Conservation (phyloP, 1,140 invertebrate genomes). For the Papilio xuthus region DNA sequence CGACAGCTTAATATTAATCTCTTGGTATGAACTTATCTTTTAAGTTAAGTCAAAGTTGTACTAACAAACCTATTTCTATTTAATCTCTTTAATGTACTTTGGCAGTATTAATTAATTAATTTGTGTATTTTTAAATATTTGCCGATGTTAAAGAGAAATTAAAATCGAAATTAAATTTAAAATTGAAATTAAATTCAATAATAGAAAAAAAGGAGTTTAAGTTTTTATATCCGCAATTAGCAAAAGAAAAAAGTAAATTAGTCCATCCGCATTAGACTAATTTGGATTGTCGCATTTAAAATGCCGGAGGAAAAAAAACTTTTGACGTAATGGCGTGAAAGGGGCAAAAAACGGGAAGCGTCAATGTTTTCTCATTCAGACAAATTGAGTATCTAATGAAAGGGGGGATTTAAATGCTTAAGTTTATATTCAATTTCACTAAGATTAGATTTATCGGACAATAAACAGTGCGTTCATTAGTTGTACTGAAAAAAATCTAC, state of each 20-base stretch:
- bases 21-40: constrained; percentile 19
- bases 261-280: constrained; percentile 4
- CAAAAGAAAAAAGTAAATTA: constrained; percentile 6
- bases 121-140: too few relatives aligned
- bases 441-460: constrained; percentile 1
- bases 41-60: not conserved
- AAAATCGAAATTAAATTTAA: too few relatives aligned
- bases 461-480: not conserved
- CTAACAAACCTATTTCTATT: too few relatives aligned
- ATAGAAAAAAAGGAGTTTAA: not conserved
- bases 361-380: constrained; percentile 31
- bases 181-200: not conserved
- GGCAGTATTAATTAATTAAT: too few relatives aligned
- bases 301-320: constrained; percentile 27
- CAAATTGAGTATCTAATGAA: constrained; percentile 37
- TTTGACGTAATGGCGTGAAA: constrained; percentile 35
- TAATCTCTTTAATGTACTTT: too few relatives aligned
- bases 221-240: not conserved
- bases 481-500: not conserved
- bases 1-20: constrained; percentile 13
- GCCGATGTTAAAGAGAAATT: too few relatives aligned
- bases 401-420: constrained; percentile 11
- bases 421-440: constrained; percentile 6
- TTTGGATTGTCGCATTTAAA: constrained; percentile 36
- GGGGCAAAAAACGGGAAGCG: constrained; percentile 32